These are phyloP conservation scores for Gavialis gangeticus DNA, from an alignment of 2,113 vertebrate species.

Conservation along the genomic window DNA sequence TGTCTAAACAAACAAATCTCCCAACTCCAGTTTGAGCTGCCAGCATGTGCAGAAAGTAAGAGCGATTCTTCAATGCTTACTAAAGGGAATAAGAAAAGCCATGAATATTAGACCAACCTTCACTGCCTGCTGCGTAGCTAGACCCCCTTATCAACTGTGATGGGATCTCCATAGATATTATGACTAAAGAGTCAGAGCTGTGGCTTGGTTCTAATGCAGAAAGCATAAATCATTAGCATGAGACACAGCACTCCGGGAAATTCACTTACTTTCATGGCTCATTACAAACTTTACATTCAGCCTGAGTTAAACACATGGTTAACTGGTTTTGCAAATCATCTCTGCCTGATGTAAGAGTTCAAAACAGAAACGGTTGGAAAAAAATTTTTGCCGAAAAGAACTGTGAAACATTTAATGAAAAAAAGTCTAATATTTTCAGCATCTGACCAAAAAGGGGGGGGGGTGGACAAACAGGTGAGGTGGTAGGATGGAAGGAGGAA, in stretches of 20 bases:
- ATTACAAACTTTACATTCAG: neutral
- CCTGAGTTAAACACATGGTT: neutral
- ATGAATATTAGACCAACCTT: no score
- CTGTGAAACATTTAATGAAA: neutral
- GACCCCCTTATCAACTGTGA: neutral
- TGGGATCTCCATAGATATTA: neutral
- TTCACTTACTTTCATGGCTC: neutral
- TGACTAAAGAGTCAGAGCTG: accelerated
- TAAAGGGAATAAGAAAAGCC: no score
- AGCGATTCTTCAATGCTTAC: neutral
- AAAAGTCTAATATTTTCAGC: neutral
- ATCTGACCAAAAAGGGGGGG: neutral
- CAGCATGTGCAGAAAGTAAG: no score
- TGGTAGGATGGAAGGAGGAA: neutral
- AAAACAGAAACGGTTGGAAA: neutral
- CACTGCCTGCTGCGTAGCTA: neutral
- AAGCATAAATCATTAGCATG: neutral
- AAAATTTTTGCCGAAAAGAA: neutral
- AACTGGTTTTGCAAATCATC: neutral
- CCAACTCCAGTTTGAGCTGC: no score
- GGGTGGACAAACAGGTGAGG: neutral
- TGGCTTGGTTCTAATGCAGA: accelerated
- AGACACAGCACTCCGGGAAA: neutral
- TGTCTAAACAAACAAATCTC: no score
- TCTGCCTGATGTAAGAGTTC: neutral